These are phyloP conservation scores for Mactra quadrangularis DNA, from an alignment of 1,140 invertebrate species.

Conservation along the genomic window DNA sequence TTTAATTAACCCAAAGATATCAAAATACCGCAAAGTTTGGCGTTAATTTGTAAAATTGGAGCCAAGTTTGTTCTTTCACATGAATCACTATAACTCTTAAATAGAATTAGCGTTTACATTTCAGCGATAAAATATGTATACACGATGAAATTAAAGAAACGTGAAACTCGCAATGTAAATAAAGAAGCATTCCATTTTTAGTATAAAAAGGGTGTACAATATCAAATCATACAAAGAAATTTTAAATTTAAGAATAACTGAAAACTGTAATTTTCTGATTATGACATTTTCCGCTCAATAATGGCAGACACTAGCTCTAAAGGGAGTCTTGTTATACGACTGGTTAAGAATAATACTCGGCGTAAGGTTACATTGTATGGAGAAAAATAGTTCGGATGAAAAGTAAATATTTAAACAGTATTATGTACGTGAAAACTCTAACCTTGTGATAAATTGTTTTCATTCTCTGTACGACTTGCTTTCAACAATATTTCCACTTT, in stretches of 20 bases:
- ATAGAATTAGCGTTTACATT: too few relatives aligned
- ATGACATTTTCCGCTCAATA: slow-evolving; percentile 30
- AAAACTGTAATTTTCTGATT: slow-evolving; percentile 36
- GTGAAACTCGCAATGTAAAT: slow-evolving; percentile 11
- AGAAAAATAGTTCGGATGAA: not conserved
- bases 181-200: slow-evolving; percentile 7
- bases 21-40: too few relatives aligned
- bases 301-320: slow-evolving; percentile 2
- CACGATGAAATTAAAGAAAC: slow-evolving; percentile 4
- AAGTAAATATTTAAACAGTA: slow-evolving; percentile 11
- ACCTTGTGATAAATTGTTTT: too few relatives aligned
- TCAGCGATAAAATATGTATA: too few relatives aligned
- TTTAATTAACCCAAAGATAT: too few relatives aligned
- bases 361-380: not conserved
- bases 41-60: too few relatives aligned
- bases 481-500: too few relatives aligned
- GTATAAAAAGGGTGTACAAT: not conserved
- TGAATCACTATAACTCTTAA: too few relatives aligned
- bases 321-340: slow-evolving; percentile 1
- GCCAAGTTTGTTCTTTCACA: too few relatives aligned
- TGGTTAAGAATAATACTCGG: not conserved
- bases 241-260: slow-evolving; percentile 30
- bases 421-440: too few relatives aligned
- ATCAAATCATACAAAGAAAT: not conserved
- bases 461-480: too few relatives aligned